Conservation (phyloP, 2,113 vertebrate species). For the Phrynocephalus versicolor region DNA sequence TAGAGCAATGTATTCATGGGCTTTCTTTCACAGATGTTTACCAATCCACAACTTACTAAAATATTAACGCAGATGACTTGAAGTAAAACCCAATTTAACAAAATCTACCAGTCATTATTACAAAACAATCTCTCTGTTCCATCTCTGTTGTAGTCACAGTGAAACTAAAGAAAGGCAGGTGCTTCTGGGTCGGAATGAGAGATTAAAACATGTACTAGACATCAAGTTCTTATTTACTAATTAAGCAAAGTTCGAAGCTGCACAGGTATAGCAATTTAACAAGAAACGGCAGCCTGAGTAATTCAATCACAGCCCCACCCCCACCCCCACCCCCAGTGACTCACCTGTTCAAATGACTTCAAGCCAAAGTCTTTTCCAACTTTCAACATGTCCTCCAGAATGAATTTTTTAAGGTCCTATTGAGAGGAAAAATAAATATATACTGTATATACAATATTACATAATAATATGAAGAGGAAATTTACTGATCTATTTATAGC, state of each 20-base stretch:
- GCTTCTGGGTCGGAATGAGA: no score
- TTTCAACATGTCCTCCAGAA: slow-evolving; percentile 87
- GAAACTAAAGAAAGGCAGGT: neutral
- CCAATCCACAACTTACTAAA: neutral
- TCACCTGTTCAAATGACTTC: slow-evolving; percentile 97
- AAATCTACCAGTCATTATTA: neutral
- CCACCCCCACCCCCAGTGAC: no score
- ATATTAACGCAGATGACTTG: neutral
- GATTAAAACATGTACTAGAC: neutral
- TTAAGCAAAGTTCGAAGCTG: neutral
- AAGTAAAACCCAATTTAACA: neutral
- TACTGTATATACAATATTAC: neutral
- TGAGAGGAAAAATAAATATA: slow-evolving; percentile 30
- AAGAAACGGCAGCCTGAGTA: neutral
- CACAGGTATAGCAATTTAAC: neutral
- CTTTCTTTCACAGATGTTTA: neutral
- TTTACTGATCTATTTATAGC: neutral
- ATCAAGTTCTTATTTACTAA: neutral
- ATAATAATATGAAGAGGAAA: neutral
- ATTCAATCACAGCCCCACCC: neutral
- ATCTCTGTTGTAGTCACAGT: neutral
- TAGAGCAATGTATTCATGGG: slow-evolving; percentile 3
- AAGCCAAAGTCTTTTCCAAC: slow-evolving; percentile 90
- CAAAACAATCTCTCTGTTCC: neutral
- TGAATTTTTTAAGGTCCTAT: slow-evolving; percentile 86